Percentiles rank a stretch among this genome's conserved stretches.
Conservation (phyloP, 2,113 vertebrate genomes). For the Copsychus sechellarum region DNA sequence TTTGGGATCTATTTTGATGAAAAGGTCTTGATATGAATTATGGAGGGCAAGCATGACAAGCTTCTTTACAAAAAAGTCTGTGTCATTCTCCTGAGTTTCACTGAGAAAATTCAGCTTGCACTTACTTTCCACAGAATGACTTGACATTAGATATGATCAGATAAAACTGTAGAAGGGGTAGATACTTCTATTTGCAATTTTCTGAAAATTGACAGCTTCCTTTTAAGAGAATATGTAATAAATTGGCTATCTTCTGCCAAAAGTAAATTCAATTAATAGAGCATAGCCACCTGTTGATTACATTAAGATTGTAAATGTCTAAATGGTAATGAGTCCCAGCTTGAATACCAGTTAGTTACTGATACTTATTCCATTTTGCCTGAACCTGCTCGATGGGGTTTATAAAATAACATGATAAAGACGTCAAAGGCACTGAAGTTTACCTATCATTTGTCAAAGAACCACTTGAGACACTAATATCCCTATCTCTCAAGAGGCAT, state of each 20-base stretch:
- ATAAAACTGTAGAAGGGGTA: background rate
- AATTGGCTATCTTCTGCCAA: background rate
- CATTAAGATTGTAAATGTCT: background rate
- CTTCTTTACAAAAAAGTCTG: background rate
- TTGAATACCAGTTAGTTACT: background rate
- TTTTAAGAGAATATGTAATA: background rate
- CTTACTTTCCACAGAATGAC: background rate
- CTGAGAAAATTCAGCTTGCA: background rate
- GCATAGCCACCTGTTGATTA: background rate
- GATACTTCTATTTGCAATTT: background rate
- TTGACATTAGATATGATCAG: background rate
- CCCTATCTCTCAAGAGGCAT: background rate
- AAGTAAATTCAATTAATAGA: background rate
- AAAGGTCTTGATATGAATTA: background rate
- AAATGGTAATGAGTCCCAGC: background rate
- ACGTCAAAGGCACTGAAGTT: background rate
- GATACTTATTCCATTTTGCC: background rate
- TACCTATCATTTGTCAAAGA: background rate
- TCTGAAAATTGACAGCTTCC: background rate
- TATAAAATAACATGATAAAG: background rate
- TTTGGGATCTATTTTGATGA: background rate
- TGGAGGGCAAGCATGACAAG: background rate
- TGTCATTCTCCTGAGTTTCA: background rate
- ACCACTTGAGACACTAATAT: background rate
- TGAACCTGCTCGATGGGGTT: background rate